phyloP scores from a whole-genome alignment of 1,140 invertebrate genomes.

The Zaprionus capensis region DNA sequence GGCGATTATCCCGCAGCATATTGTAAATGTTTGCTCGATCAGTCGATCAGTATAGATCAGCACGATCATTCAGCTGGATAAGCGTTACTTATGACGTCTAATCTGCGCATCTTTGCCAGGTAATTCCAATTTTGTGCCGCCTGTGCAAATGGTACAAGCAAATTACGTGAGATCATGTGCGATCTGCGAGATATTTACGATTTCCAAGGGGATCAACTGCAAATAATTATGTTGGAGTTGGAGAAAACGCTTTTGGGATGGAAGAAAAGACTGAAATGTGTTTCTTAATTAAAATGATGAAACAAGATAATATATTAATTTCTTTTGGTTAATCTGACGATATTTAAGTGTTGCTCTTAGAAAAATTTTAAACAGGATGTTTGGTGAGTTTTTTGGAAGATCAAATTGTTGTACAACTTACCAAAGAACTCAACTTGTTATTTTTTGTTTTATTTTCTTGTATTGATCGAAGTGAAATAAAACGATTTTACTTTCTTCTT shows the following conservation, averaged over 20 bases:
- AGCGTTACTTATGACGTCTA: constrained; percentile 3
- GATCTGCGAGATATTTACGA: not conserved
- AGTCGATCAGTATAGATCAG: constrained; percentile 26
- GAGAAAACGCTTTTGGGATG: not conserved
- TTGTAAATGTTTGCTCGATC: constrained; percentile 32
- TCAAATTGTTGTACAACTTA: no score
- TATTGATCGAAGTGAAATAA: not conserved
- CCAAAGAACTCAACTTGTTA: not conserved
- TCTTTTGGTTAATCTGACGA: no score
- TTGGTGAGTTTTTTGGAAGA: not conserved
- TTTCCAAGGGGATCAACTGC: not conserved
- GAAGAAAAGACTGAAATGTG: not conserved
- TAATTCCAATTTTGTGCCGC: constrained; percentile 2
- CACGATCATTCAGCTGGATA: constrained; percentile 14
- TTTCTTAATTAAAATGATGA: not conserved
- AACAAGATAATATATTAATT: no score
- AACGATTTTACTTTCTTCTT: not conserved
- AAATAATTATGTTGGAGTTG: not conserved
- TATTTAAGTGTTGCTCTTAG: no score
- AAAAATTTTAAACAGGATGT: no score
- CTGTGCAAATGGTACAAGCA: not conserved
- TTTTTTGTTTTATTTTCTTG: no score
- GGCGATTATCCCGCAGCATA: constrained; percentile 52
- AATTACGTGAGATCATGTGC: not conserved
- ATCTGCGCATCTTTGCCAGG: constrained; percentile 14